Base-by-base conservation (phyloP, 2,113 vertebrate genomes). In the Rhinoptilus africanus region DNA sequence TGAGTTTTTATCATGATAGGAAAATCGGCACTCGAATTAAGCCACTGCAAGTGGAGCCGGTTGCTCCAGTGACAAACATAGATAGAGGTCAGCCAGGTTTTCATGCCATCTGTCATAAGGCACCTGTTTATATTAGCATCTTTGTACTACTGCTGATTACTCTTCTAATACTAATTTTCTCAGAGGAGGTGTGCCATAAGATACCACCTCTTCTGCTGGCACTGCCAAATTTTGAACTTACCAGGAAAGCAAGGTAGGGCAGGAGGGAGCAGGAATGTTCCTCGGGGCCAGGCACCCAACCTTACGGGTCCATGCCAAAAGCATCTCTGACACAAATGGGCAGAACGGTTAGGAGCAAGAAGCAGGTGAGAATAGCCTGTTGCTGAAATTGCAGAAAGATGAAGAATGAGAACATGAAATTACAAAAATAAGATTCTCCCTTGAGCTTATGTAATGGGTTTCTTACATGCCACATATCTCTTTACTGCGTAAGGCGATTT, bases 301-400 rank as follows among this genome's bases (percentile, higher is more conserved):
- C n/a, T 86, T 51, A 74, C 56, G 2, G 2, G 39, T 64, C 73
- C 4, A 0, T 73, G 34, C 53, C 41, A 78, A 79, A 87, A 87
- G 81, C 3, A 43, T 60, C 56, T 78, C 50, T 78, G 57, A 57
- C 47, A 48, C 62, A 76, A 62, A 83, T 34, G 34, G 32, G 28
- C 57, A 82, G 48, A 89, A 68, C 1, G 2, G 19, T 76, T 88
- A 63, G 50, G 48, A 85, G 59, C 53, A 91, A 85, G 50, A 75
- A 91, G 68, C 51, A 2, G 2, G 37, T 84, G 56, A 87, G 77
- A 76, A 62, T 26, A 87, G 47, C 15, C 57, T 62, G 15, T 78
- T 87, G 57, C 66, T 79, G 77, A 75, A 96, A 79, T 47, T 85
- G 81, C 54, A 73, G 69, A 53, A 93, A n/a, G 64, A 56, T 85